Evolutionary conservation across 2,797 vertebrate genomes (phyloP).

Genomic region (Arremon brunneinucha): DNA sequence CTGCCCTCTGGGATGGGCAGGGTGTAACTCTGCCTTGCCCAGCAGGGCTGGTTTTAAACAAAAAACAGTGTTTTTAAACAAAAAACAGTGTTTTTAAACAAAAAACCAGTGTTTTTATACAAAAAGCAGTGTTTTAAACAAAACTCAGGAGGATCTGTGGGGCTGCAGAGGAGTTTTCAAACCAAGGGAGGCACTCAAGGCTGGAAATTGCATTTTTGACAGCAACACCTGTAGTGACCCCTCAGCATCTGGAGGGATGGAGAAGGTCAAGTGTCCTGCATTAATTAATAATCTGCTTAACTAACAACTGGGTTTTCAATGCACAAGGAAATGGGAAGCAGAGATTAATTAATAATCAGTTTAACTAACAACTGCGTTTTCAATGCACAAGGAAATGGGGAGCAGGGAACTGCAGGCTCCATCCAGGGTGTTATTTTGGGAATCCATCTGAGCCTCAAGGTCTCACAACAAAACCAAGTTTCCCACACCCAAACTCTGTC

Average conservation of each 20-base stretch:
- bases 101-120: too few relatives aligned
- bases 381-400: neutral
- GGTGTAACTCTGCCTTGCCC: neutral
- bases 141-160: neutral
- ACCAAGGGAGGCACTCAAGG: neutral
- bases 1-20: neutral
- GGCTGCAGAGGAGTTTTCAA: neutral
- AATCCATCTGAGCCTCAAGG: neutral
- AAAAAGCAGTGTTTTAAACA: too few relatives aligned
- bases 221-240: neutral
- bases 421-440: neutral
- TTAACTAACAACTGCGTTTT: neutral
- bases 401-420: neutral
- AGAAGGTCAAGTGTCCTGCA: neutral
- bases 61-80: neutral
- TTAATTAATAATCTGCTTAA: neutral
- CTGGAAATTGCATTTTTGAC: neutral
- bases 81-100: too few relatives aligned
- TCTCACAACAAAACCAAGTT: neutral
- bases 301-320: neutral
- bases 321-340: neutral
- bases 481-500: neutral
- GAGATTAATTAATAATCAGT: neutral
- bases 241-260: neutral
- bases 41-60: neutral